phyloP scores from a whole-genome alignment of 1,140 invertebrate genomes.

The Diorhabda carinulata region DNA sequence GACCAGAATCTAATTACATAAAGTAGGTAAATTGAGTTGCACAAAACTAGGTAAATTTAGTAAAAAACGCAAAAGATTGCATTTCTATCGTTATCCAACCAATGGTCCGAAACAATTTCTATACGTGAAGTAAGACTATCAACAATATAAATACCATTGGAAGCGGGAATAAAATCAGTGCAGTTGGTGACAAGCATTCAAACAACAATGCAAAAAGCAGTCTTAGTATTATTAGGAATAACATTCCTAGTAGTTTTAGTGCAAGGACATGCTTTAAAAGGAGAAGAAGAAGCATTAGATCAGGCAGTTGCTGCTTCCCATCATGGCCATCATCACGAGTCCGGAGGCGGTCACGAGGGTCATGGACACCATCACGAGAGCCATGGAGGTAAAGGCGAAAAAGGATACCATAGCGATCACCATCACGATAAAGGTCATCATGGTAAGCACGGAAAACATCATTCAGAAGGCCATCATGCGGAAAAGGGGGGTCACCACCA shows the following conservation, averaged over 20 bases:
- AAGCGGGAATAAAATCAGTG: constrained; percentile 28
- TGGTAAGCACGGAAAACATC: constrained; percentile 67
- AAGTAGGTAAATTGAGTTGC: constrained; percentile 19
- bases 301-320: constrained; percentile 51
- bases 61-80: constrained; percentile 20
- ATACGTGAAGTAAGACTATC: constrained; percentile 30
- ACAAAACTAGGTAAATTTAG: constrained; percentile 21
- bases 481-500: constrained; percentile 73
- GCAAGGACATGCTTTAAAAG: neutral
- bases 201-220: constrained; percentile 31
- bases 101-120: constrained; percentile 18
- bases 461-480: constrained; percentile 66
- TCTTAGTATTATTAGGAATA: constrained; percentile 35
- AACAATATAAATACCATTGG: constrained; percentile 37
- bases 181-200: constrained; percentile 16
- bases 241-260: constrained; percentile 12
- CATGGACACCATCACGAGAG: constrained; percentile 60
- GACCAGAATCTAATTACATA: constrained; percentile 15
- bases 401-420: constrained; percentile 63
- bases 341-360: constrained; percentile 62
- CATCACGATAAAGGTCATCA: constrained; percentile 67
- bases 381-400: constrained; percentile 63
- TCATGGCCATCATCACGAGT: constrained; percentile 53
- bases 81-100: constrained; percentile 25
- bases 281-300: constrained; percentile 47